Conservation (phyloP, 2,113 vertebrate genomes). For the Salvelinus fontinalis region DNA sequence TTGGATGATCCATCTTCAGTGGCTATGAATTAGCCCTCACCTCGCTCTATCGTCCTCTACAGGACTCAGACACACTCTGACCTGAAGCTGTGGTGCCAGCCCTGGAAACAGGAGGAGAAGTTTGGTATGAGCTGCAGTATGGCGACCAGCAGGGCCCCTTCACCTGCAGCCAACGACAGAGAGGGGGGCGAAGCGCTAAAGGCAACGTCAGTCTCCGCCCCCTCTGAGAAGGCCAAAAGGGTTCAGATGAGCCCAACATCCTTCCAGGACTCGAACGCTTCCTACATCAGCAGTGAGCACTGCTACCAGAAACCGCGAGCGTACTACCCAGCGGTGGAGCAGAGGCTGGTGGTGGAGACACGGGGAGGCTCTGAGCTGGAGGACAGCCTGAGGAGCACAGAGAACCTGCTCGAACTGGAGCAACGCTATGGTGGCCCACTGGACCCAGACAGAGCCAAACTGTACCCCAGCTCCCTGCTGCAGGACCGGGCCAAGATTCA, state of each 20-base stretch:
- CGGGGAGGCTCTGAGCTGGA: conserved; percentile 78
- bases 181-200: conserved; percentile 45
- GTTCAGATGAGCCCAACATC: conserved; percentile 60
- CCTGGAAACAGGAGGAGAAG: conserved; percentile 85
- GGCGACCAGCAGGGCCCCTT: conserved; percentile 28
- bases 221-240: conserved; percentile 56
- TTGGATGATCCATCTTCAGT: no score
- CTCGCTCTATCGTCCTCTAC: not conserved
- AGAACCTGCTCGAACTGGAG: conserved; percentile 78
- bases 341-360: conserved; percentile 86
- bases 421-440: conserved; percentile 80
- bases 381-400: conserved; percentile 79
- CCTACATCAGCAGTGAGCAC: conserved; percentile 96
- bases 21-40: no score
- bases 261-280: conserved; percentile 71
- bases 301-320: conserved; percentile 96
- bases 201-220: conserved; percentile 72
- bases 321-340: conserved; percentile 86
- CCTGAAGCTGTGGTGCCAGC: conserved; percentile 91
- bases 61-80: conserved; percentile 91
- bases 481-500: conserved; percentile 74
- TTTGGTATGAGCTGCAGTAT: conserved; percentile 68
- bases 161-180: conserved; percentile 17
- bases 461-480: conserved; percentile 69
- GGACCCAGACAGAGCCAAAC: conserved; percentile 79